Conservation (phyloP, 2,113 vertebrate species). For the Atherinomorus stipes region DNA sequence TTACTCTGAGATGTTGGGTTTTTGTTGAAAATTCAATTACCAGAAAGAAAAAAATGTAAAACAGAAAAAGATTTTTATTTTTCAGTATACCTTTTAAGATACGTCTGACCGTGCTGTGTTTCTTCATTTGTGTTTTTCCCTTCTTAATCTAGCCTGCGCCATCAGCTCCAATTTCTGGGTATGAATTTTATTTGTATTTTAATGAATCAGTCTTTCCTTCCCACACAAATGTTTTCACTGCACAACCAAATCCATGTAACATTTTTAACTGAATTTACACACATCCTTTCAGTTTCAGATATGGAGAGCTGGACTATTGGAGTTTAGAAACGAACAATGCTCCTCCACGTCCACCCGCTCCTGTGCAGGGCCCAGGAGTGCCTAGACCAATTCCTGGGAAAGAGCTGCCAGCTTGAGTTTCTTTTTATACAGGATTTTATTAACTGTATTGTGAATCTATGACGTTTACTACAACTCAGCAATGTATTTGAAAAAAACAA, state of each 20-base stretch:
- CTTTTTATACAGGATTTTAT: neutral
- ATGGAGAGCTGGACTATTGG: constrained; percentile 67
- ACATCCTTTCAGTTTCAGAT: constrained; percentile 56
- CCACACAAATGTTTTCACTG: neutral
- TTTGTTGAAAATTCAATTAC: neutral
- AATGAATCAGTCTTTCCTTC: neutral
- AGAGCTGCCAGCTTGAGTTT: neutral
- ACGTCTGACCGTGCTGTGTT: neutral
- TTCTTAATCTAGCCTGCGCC: constrained; percentile 52
- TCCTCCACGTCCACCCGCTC: constrained; percentile 1
- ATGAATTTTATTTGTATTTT: constrained; percentile 1
- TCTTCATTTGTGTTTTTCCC: too few species aligned
- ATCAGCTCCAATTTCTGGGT: constrained; percentile 50
- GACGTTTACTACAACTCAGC: constrained; percentile 1
- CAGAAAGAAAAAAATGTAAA: neutral
- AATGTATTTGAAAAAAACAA: constrained; percentile 7
- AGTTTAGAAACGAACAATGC: neutral
- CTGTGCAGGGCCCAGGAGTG: constrained; percentile 77
- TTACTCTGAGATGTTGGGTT: neutral
- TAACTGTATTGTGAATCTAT: neutral
- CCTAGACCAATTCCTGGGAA: constrained; percentile 73
- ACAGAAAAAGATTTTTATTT: neutral
- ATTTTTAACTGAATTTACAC: neutral
- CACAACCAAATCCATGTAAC: neutral
- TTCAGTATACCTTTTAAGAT: neutral